phyloP scores from a whole-genome alignment of 2,113 vertebrate genomes.

The Origma solitaria region DNA sequence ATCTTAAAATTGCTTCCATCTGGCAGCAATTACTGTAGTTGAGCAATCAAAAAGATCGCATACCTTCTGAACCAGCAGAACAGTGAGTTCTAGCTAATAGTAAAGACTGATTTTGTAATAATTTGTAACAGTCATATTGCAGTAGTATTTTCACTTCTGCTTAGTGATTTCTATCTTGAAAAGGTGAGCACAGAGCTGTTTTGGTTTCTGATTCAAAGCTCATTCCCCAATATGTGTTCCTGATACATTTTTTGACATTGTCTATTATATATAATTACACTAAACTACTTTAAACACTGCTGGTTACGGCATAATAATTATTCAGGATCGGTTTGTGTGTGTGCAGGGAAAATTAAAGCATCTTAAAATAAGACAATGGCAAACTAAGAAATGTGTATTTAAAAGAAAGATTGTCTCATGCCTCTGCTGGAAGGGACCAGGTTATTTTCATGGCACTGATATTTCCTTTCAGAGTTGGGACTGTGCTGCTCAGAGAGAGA shows the following conservation, averaged over 20 bases:
- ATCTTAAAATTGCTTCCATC: constrained; percentile 20
- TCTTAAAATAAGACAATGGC: neutral
- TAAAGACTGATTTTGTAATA: neutral
- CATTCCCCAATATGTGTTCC: neutral
- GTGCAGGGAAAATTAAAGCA: neutral
- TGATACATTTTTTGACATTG: neutral
- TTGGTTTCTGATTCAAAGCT: neutral
- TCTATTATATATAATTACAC: neutral
- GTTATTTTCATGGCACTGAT: neutral
- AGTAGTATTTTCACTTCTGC: neutral
- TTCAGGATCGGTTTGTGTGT: neutral
- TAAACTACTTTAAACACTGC: neutral
- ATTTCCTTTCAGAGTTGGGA: neutral
- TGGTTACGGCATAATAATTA: neutral
- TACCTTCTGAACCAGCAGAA: neutral
- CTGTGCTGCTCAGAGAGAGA: neutral
- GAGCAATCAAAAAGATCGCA: neutral
- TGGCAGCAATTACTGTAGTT: constrained; percentile 28
- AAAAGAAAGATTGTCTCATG: neutral
- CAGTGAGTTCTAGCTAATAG: neutral
- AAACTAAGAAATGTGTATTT: neutral
- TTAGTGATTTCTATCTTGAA: neutral
- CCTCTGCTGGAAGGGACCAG: neutral
- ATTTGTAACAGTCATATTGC: neutral
- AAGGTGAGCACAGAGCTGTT: neutral